Conservation (phyloP, 2,888 invertebrate species). For the Amiota communis region DNA sequence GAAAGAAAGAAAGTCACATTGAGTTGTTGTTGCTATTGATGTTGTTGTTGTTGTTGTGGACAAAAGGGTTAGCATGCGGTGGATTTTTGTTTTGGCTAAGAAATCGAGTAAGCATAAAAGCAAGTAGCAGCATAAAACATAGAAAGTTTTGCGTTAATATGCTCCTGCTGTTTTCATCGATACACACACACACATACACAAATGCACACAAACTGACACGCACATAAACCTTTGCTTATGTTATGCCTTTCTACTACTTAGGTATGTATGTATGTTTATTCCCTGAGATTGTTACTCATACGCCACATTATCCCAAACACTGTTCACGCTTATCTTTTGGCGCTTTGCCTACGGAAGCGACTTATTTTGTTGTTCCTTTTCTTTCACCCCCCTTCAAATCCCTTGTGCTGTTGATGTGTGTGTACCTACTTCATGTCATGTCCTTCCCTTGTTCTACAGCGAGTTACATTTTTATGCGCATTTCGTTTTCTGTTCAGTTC, state of each 20-base stretch:
- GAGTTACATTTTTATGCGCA: conserved; percentile 38
- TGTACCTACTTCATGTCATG: no score
- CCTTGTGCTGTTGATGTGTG: not conserved
- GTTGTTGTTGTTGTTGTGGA: no score
- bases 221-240: not conserved
- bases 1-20: no score
- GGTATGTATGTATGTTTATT: not conserved
- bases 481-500: conserved; percentile 23
- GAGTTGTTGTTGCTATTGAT: no score
- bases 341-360: conserved; percentile 41
- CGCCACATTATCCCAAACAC: conserved; percentile 47
- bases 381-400: not conserved
- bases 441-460: conserved; percentile 20
- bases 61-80: not conserved
- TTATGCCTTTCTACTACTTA: not conserved
- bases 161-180: conserved; percentile 14
- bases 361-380: not conserved
- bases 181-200: conserved; percentile 15
- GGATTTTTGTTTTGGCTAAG: not conserved
- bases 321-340: not conserved
- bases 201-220: not conserved
- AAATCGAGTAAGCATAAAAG: conserved; percentile 26
- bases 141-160: conserved; percentile 38
- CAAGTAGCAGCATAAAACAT: conserved; percentile 19
- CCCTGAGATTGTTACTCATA: conserved; percentile 52